Percentiles rank a stretch among this genome's conserved stretches.
Evolutionary conservation across 2,113 vertebrate species (phyloP).

Genomic region (Saccopteryx leptura): DNA sequence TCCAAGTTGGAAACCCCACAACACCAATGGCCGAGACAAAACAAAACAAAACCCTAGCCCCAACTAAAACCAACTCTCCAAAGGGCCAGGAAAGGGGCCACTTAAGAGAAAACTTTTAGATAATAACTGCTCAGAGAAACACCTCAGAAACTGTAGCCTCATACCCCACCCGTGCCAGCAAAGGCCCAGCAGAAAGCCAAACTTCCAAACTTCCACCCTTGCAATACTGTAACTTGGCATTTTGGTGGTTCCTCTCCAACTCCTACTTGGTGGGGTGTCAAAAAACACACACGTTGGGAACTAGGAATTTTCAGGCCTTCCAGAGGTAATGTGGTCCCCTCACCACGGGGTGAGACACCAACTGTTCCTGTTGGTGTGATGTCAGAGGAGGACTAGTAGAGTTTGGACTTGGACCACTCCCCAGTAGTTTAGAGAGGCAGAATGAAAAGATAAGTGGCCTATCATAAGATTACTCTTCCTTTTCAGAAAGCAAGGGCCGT

Average conservation of each 20-base stretch:
- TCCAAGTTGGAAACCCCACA: constrained; percentile 34
- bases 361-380: neutral
- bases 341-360: neutral
- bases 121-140: neutral
- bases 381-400: neutral
- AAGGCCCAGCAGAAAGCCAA: neutral
- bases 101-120: constrained; percentile 25
- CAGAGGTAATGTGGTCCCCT: neutral
- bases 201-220: neutral
- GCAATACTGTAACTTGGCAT: neutral
- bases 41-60: neutral
- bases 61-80: constrained; percentile 16
- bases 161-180: neutral
- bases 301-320: neutral
- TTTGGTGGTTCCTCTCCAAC: neutral
- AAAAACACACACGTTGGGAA: neutral
- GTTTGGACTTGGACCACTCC: neutral
- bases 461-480: neutral
- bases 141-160: neutral
- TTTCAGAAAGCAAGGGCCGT: constrained; percentile 51
- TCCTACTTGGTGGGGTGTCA: neutral
- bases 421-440: neutral
- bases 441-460: neutral
- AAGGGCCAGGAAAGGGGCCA: constrained; percentile 26
- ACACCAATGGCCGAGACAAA: neutral